phyloP scores from a whole-genome alignment of 1,140 invertebrate species.

The Brachystomella parvula region DNA sequence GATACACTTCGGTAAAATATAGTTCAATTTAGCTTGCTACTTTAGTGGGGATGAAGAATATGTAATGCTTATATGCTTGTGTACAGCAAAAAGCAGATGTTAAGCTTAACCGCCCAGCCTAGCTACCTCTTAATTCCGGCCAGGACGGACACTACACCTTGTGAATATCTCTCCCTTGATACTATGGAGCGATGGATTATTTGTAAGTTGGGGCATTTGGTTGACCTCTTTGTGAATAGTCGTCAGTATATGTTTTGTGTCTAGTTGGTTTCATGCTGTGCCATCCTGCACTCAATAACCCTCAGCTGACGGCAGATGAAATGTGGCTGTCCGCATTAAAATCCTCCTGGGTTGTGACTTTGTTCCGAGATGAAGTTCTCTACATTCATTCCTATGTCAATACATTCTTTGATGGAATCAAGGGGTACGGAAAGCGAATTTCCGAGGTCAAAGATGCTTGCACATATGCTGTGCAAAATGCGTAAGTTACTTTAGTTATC shows the following conservation, averaged over 20 bases:
- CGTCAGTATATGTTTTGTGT: slow-evolving; percentile 39
- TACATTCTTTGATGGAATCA: slow-evolving; percentile 87
- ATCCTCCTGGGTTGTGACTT: slow-evolving; percentile 83
- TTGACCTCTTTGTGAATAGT: slow-evolving; percentile 13
- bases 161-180: slow-evolving; percentile 93
- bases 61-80: not conserved
- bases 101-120: slow-evolving; percentile 88
- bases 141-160: slow-evolving; percentile 89
- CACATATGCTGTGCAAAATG: slow-evolving; percentile 77
- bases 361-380: slow-evolving; percentile 96
- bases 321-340: slow-evolving; percentile 87
- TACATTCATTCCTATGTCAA: slow-evolving; percentile 91
- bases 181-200: slow-evolving; percentile 94
- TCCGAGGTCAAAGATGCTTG: slow-evolving; percentile 92
- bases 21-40: slow-evolving; percentile 8
- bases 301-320: slow-evolving; percentile 60
- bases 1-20: slow-evolving; percentile 68
- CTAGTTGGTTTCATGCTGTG: slow-evolving; percentile 80
- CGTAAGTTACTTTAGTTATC: slow-evolving; percentile 46
- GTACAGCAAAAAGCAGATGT: slow-evolving; percentile 70
- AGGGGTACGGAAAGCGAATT: slow-evolving; percentile 85
- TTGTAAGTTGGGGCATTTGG: slow-evolving; percentile 49
- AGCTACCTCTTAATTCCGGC: slow-evolving; percentile 85
- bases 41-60: not conserved
- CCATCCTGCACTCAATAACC: slow-evolving; percentile 66